Evolutionary conservation across 2,888 invertebrate genomes (phyloP).

Genomic region (Dysmachus trigonus): DNA sequence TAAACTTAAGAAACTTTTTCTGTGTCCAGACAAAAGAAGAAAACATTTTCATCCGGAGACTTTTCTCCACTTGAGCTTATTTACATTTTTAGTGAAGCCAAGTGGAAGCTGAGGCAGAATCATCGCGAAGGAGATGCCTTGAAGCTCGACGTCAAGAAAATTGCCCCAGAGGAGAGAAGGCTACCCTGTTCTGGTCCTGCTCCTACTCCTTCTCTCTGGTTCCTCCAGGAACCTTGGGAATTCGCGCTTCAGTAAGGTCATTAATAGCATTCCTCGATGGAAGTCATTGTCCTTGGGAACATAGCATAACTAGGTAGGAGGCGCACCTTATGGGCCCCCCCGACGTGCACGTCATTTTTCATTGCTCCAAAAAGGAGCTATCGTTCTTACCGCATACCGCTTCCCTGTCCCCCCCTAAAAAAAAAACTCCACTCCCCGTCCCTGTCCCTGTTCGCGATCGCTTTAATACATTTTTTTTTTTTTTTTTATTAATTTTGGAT

Average conservation of each 20-base stretch:
- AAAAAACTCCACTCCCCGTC: too few relatives aligned
- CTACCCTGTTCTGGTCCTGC: not conserved
- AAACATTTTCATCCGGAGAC: not conserved
- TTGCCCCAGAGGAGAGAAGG: not conserved
- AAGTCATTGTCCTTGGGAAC: conserved; percentile 25
- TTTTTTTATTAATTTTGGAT: conserved; percentile 23
- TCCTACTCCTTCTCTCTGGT: too few relatives aligned
- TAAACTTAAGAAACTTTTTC: not conserved
- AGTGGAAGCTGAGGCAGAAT: not conserved
- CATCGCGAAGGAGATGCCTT: not conserved
- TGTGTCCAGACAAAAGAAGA: not conserved
- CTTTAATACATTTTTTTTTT: conserved; percentile 16
- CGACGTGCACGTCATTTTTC: not conserved
- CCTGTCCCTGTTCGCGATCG: not conserved
- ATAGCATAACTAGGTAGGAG: not conserved
- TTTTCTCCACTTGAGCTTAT: not conserved
- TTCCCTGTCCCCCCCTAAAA: not conserved
- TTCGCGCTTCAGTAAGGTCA: not conserved
- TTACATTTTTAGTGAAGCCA: not conserved
- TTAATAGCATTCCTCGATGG: conserved; percentile 2
- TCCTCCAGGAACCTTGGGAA: not conserved
- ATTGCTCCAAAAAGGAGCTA: not conserved
- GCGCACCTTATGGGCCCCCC: not conserved
- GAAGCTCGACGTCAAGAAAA: not conserved
- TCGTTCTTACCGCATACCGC: not conserved